phyloP scores from a whole-genome alignment of 2,797 vertebrate genomes.

The Pachyuromys duprasi region DNA sequence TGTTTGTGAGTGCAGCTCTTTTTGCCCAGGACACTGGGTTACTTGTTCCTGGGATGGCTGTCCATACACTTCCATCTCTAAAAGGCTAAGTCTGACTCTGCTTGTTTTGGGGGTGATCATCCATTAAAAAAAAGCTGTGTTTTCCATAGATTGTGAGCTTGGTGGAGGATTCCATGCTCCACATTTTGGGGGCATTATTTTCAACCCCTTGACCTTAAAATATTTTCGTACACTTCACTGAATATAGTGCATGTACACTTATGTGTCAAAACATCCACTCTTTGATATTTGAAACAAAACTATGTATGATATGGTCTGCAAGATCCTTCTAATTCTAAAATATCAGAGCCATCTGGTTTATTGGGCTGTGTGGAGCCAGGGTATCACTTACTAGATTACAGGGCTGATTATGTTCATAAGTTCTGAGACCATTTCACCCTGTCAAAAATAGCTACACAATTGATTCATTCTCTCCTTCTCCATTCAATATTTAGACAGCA shows the following conservation, averaged over 20 bases:
- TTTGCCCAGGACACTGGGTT: neutral
- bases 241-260: neutral
- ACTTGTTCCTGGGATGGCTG: neutral
- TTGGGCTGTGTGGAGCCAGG: neutral
- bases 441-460: neutral
- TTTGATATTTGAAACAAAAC: slow-evolving; percentile 31
- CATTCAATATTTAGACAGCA: neutral
- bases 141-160: neutral
- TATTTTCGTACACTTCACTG: neutral
- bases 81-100: neutral
- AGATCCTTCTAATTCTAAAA: slow-evolving; percentile 28
- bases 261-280: neutral
- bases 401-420: neutral
- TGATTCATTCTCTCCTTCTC: slow-evolving; percentile 30
- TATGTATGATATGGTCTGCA: neutral
- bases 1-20: neutral
- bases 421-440: neutral
- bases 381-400: neutral
- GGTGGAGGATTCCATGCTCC: neutral
- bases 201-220: neutral
- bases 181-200: neutral
- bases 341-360: neutral
- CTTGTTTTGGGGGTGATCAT: neutral
- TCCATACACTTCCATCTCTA: neutral
- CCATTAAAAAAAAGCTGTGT: neutral